Percentiles rank a stretch among this genome's conserved stretches.
These are phyloP conservation scores for Apoda limacodes DNA, from an alignment of 2,888 invertebrate genomes.

Conservation along the genomic window DNA sequence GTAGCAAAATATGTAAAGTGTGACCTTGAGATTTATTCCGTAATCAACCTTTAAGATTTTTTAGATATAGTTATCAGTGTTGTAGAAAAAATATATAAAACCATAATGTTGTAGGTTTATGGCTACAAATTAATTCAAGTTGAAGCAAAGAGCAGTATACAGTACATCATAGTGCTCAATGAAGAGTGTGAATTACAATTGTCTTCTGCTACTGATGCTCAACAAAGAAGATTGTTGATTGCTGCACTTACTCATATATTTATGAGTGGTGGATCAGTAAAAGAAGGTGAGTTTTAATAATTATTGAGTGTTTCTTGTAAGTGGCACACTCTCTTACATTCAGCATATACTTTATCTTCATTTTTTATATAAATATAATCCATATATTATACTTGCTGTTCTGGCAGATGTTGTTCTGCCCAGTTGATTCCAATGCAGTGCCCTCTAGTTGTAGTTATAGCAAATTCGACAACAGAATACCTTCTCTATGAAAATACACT, in stretches of 20 bases:
- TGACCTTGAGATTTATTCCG: no score
- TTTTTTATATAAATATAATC: no score
- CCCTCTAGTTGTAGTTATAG: no score
- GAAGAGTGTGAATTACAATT: slow-evolving; percentile 33
- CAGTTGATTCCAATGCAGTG: no score
- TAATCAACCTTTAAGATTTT: background rate
- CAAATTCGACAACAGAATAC: no score
- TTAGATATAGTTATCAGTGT: background rate
- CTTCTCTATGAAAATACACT: no score
- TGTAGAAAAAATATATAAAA: slow-evolving; percentile 1
- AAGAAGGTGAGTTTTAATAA: slow-evolving; percentile 51
- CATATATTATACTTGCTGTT: no score
- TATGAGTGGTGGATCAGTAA: slow-evolving; percentile 59
- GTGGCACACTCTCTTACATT: no score
- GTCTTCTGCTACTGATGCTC: slow-evolving; percentile 26
- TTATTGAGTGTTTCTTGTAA: no score
- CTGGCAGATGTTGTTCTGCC: no score
- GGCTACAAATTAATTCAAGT: slow-evolving; percentile 58
- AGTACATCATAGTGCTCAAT: slow-evolving; percentile 39
- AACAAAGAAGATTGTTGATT: slow-evolving; percentile 43
- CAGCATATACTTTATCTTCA: no score
- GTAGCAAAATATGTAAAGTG: background rate
- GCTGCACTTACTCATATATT: slow-evolving; percentile 62
- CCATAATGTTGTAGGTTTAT: slow-evolving; percentile 44
- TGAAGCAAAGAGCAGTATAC: slow-evolving; percentile 32